Evolutionary conservation across 2,888 invertebrate genomes (phyloP).

Genomic region (Tinea semifulvella): DNA sequence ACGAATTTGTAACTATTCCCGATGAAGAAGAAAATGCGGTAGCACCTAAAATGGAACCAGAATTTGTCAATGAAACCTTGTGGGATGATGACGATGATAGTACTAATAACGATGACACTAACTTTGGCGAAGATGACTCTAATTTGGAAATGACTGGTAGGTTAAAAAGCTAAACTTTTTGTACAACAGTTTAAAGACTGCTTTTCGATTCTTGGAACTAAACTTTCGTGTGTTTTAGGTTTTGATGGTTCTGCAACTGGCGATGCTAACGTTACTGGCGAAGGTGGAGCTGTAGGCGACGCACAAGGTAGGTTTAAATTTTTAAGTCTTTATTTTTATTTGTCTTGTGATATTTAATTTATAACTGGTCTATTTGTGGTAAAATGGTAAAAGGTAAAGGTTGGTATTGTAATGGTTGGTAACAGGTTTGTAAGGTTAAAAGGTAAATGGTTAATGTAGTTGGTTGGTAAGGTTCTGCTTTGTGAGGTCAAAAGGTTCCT

Average conservation of each 20-base stretch:
- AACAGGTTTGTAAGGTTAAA: too few species aligned
- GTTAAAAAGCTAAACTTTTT: too few species aligned
- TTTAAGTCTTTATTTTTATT: too few species aligned
- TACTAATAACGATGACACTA: slow-evolving; percentile 69
- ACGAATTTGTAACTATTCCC: slow-evolving; percentile 62
- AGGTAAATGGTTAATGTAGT: too few species aligned
- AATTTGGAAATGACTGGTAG: slow-evolving; percentile 71
- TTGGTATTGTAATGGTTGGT: too few species aligned
- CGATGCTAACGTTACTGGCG: slow-evolving; percentile 60
- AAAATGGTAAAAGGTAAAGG: too few species aligned
- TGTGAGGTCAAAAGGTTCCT: too few species aligned
- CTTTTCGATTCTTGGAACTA: not conserved
- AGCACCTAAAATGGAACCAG: slow-evolving; percentile 74
- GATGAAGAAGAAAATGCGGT: slow-evolving; percentile 66
- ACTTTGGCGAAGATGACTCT: slow-evolving; percentile 72
- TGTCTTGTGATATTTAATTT: too few species aligned
- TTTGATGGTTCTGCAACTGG: slow-evolving; percentile 62
- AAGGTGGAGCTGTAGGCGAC: slow-evolving; percentile 64
- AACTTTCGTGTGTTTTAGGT: slow-evolving; percentile 28
- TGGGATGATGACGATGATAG: slow-evolving; percentile 70
- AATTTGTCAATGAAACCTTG: slow-evolving; percentile 70
- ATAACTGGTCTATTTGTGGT: too few species aligned
- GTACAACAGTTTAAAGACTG: too few species aligned
- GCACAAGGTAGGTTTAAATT: slow-evolving; percentile 69
- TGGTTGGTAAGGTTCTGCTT: too few species aligned